Percentiles rank a stretch among this genome's conserved stretches.
Evolutionary conservation across 2,888 invertebrate genomes (phyloP).

Genomic region (Tetrapedia diversipes): DNA sequence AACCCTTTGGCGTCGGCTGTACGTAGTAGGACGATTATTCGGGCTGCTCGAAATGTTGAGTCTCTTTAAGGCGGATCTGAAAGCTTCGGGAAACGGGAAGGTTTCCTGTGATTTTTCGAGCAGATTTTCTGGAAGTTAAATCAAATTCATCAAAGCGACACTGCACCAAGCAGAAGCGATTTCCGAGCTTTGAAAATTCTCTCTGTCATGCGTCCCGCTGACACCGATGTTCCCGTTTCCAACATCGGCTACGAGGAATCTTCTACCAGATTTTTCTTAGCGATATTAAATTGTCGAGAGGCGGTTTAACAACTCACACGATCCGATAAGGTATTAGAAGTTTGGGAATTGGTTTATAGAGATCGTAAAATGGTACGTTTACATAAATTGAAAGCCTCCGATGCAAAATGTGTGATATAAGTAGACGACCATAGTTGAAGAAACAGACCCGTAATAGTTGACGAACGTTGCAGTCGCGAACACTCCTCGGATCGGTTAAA

Average conservation of each 20-base stretch:
- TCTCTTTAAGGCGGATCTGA: neutral
- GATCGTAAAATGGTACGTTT: too few relatives aligned
- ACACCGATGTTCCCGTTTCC: conserved; percentile 23
- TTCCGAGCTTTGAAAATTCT: conserved; percentile 32
- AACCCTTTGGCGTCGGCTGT: neutral
- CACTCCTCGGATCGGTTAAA: neutral
- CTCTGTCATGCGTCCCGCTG: conserved; percentile 4
- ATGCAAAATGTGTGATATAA: too few relatives aligned
- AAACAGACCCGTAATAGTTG: too few relatives aligned
- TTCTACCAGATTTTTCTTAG: neutral
- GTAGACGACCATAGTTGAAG: too few relatives aligned
- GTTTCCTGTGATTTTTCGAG: conserved; percentile 39
- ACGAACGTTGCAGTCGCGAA: neutral
- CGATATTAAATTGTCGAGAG: neutral
- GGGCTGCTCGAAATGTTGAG: neutral
- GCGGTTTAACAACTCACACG: neutral
- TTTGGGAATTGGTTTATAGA: too few relatives aligned
- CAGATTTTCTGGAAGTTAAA: conserved; percentile 42
- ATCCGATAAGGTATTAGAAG: neutral
- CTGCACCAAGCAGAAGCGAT: conserved; percentile 15
- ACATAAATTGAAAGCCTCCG: too few relatives aligned
- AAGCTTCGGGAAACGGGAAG: conserved; percentile 19
- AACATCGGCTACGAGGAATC: neutral
- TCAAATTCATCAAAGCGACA: conserved; percentile 15
- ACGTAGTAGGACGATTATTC: conserved; percentile 21